Conservation (phyloP, 2,888 invertebrate species). For the Leucozona laternaria region DNA sequence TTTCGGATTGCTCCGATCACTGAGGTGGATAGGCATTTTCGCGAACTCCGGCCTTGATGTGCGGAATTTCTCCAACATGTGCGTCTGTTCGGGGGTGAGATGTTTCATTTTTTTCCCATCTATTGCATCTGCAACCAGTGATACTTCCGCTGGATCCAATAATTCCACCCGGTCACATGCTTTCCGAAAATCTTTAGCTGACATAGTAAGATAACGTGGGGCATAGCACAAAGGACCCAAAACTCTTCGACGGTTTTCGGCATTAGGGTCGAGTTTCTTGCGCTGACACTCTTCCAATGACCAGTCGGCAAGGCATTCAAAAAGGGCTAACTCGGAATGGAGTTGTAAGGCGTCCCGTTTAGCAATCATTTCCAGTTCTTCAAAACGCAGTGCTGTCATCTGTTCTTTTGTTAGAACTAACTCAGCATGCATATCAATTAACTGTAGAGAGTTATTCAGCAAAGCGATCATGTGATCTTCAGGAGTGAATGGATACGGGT, state of each 20-base stretch:
- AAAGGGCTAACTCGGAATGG: constrained; percentile 81
- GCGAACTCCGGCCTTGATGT: constrained; percentile 82
- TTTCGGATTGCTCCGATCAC: constrained; percentile 83
- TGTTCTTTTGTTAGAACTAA: constrained; percentile 80
- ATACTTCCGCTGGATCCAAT: constrained; percentile 81
- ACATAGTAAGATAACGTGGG: constrained; percentile 82
- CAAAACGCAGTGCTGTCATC: constrained; percentile 82
- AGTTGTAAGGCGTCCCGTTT: constrained; percentile 83
- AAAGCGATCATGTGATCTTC: constrained; percentile 83
- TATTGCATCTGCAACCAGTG: constrained; percentile 81
- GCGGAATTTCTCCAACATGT: constrained; percentile 82
- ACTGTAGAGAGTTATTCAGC: constrained; percentile 82
- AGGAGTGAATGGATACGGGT: constrained; percentile 82
- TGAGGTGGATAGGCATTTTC: constrained; percentile 83
- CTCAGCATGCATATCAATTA: constrained; percentile 84
- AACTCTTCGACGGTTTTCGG: constrained; percentile 82
- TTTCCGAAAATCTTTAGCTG: constrained; percentile 80
- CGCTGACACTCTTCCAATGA: constrained; percentile 82
- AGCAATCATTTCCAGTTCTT: constrained; percentile 83
- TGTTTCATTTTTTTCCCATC: constrained; percentile 82
- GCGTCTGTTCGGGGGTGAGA: constrained; percentile 82
- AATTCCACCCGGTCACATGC: constrained; percentile 82
- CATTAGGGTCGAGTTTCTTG: constrained; percentile 81
- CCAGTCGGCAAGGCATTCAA: constrained; percentile 83
- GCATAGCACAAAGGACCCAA: constrained; percentile 82